Evolutionary conservation across 2,888 invertebrate genomes (phyloP).

Genomic region (Tipula unca): DNA sequence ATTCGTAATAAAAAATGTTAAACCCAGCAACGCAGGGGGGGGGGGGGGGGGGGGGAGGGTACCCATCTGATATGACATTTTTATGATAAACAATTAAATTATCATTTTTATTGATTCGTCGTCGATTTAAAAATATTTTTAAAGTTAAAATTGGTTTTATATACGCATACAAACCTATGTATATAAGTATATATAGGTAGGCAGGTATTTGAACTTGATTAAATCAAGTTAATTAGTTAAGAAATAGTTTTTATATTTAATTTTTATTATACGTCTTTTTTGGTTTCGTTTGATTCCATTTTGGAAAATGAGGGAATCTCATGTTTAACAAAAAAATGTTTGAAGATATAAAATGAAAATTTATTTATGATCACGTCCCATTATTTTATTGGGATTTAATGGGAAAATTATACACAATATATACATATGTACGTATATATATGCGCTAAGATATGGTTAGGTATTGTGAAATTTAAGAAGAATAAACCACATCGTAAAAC

Average conservation of each 20-base stretch:
- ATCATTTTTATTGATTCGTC: constrained; percentile 8
- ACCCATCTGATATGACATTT: not conserved
- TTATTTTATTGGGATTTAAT: not conserved
- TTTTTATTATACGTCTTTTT: not conserved
- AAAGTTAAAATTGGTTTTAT: too few species aligned
- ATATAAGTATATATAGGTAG: not conserved
- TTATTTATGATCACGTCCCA: not conserved
- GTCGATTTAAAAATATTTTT: not conserved
- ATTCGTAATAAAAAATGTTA: not conserved
- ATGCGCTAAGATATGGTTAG: not conserved
- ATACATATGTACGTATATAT: too few species aligned
- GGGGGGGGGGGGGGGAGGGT: not conserved
- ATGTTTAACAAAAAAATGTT: not conserved
- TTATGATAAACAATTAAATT: constrained; percentile 3
- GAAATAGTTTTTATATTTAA: not conserved
- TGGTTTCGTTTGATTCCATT: not conserved
- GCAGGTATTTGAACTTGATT: not conserved
- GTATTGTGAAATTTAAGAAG: not conserved
- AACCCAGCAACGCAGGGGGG: not conserved
- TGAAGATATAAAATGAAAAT: not conserved
- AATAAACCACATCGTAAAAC: not conserved
- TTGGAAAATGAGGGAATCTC: not conserved
- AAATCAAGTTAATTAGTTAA: constrained; percentile 8
- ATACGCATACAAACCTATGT: not conserved
- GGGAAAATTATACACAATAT: not conserved